These are phyloP conservation scores for zebrafish (Danio rerio) DNA, from an alignment of 2,113 vertebrate species.

Conservation along the genomic window GRCz12tu NC_133186.1:44140001-44140500, in stretches of 20 bases:
- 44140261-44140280: neutral
- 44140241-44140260: neutral
- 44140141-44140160: constrained; percentile 1
- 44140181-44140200: constrained; percentile 47
- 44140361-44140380: too few relatives aligned
- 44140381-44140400: neutral
- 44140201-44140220: constrained; percentile 1
- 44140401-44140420: neutral
- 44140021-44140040: neutral
- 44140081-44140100: constrained; percentile 3
- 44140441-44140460: too few relatives aligned
- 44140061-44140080: neutral
- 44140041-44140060: neutral
- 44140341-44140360: neutral
- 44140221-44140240: neutral
- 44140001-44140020: too few relatives aligned
- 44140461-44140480: too few relatives aligned
- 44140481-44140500: too few relatives aligned
- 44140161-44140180: constrained; percentile 29
- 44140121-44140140: constrained; percentile 15
- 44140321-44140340: neutral
- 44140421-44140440: neutral
- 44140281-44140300: neutral
- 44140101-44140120: constrained; percentile 10
- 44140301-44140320: neutral